Base-by-base conservation (phyloP, 2,113 vertebrate species). In the Heptranchias perlo region DNA sequence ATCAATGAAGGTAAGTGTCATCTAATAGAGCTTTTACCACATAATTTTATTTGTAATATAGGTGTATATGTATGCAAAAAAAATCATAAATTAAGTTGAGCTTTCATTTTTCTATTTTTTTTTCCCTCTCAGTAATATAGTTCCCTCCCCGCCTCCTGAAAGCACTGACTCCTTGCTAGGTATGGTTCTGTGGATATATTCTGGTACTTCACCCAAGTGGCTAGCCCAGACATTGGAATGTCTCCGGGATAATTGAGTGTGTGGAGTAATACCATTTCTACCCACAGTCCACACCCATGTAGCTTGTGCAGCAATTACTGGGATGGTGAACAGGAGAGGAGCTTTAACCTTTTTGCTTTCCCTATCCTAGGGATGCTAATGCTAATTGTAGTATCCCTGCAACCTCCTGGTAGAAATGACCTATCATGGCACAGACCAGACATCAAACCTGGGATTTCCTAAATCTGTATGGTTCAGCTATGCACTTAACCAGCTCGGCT, bases 1-100 rank as follows among this genome's bases (percentile, higher is more conserved):
- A 99, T 98, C 96, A 98, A 97, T 44, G 99, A 99, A 97, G 98
- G 99, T 99, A 97, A 97, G 97, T 96, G 10, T 52, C 96, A 96
- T 62, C 28, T 35, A 31, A 58, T 14, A 28, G 10, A 31, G 10
- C 64, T 5, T 93, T 92, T n/a, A 23, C 21, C 58, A 35, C 28
- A 35, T 31, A 52, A 3, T 54, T 61, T 21, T n/a, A 39, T 62
- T 21, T 21, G 6, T 61, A 16, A n/a, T 61, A 58, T 2, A 54
- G 54, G 28, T 92, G 31, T n/a, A 16, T 23, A 62, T 62, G 54
- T 35, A 54, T 54, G 86, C 28, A 54, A 87, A 23, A 16, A 39
- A 87, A 5, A 54, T 54, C 52, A 54, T 54, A 82, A 3, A 78
- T 78, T 39, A 44, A 82, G 39, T 44, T 82, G 39, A 21, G 78